These are phyloP conservation scores for Calonectris borealis DNA, from an alignment of 2,113 vertebrate species.

Conservation along the genomic window DNA sequence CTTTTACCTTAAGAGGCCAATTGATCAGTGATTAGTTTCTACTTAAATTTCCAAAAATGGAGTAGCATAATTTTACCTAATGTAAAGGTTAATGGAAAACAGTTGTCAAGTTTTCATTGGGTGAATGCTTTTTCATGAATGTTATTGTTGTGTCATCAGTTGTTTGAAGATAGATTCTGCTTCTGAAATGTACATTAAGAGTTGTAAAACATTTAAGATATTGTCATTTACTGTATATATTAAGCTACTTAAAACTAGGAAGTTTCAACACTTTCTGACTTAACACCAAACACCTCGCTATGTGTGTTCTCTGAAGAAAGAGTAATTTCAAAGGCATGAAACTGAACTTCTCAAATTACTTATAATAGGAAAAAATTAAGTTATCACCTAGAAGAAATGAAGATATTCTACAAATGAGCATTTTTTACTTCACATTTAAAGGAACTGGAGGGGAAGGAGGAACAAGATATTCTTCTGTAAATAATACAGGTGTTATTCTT, in stretches of 20 bases:
- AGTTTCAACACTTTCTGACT: not conserved
- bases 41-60: not conserved
- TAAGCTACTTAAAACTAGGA: not conserved
- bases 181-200: not conserved
- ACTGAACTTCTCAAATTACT: not conserved
- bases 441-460: not conserved
- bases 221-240: not conserved
- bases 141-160: not conserved
- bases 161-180: not conserved
- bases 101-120: not conserved
- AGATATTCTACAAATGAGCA: not conserved
- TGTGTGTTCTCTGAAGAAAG: not conserved
- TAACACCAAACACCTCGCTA: not conserved
- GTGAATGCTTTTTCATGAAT: not conserved
- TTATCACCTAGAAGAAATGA: not conserved
- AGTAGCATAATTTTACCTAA: not conserved
- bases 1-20: not conserved
- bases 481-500: not conserved
- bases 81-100: not conserved
- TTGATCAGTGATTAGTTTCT: not conserved
- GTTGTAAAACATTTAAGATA: not conserved
- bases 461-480: not conserved
- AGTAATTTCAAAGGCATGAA: not conserved
- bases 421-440: not conserved
- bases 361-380: not conserved